Evolutionary conservation across 2,888 invertebrate genomes (phyloP).

Genomic region (Asteroscopus sphinx): DNA sequence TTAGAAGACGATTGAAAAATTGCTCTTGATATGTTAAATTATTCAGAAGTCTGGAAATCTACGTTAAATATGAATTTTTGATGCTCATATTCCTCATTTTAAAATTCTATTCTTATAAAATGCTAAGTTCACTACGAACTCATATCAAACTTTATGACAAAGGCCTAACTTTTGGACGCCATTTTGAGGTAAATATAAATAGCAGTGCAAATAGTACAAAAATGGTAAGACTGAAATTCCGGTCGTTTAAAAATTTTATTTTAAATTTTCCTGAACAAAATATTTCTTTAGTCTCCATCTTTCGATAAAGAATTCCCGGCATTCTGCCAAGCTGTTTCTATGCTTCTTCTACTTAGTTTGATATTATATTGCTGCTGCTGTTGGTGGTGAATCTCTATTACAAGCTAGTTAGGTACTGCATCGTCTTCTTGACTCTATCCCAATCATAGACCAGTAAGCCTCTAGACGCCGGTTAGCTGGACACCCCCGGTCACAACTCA

Average conservation of each 20-base stretch:
- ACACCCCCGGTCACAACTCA: no score
- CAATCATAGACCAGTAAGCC: no score
- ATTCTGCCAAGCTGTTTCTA: constrained; percentile 20
- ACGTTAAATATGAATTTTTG: neutral
- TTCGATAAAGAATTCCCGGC: constrained; percentile 17
- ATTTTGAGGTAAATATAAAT: neutral
- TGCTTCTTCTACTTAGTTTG: neutral
- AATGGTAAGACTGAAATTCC: neutral
- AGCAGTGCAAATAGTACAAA: no score
- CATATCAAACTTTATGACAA: neutral
- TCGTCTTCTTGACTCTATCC: no score
- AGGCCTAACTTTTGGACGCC: neutral
- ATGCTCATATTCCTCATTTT: neutral
- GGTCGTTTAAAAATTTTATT: neutral
- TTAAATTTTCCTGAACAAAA: neutral
- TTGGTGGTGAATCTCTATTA: constrained; percentile 22
- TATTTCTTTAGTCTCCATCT: neutral
- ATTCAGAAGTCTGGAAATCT: no score
- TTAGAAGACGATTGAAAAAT: no score
- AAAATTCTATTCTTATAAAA: constrained; percentile 1
- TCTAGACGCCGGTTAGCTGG: no score
- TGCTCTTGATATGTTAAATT: neutral
- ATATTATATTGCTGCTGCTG: no score
- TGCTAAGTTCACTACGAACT: neutral
- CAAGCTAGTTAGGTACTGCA: no score